Percentiles rank a stretch among this genome's conserved stretches.
These are phyloP conservation scores for Rhopalosiphum maidis DNA, from an alignment of 1,140 invertebrate genomes.

Conservation along the genomic window DNA sequence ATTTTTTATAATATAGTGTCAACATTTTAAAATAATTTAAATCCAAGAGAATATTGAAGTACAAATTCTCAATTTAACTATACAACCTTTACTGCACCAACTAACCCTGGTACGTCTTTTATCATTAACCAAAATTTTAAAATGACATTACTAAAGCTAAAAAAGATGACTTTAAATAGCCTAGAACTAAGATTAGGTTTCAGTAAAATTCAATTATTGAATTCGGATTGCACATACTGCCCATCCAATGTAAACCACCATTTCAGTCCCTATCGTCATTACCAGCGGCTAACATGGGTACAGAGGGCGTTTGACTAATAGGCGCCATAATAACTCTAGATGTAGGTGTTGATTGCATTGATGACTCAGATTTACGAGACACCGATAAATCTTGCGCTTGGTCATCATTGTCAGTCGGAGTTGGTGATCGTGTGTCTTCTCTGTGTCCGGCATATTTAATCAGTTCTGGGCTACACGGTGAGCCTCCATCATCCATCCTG, in stretches of 20 bases:
- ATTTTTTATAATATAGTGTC: conserved; percentile 9
- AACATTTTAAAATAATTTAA: conserved; percentile 34
- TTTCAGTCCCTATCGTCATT: conserved; percentile 58
- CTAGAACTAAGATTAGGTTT: conserved; percentile 46
- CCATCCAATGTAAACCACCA: conserved; percentile 21
- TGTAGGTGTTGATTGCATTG: conserved; percentile 58
- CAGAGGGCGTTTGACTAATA: conserved; percentile 60
- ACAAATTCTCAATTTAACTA: background rate
- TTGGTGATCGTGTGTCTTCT: conserved; percentile 52
- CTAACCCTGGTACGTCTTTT: conserved; percentile 45
- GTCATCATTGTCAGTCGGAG: conserved; percentile 61
- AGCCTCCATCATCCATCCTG: conserved; percentile 60
- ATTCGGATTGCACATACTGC: conserved; percentile 56
- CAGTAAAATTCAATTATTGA: conserved; percentile 52
- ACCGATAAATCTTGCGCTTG: conserved; percentile 67
- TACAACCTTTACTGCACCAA: conserved; percentile 37
- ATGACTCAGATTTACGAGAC: conserved; percentile 61
- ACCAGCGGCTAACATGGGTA: conserved; percentile 60
- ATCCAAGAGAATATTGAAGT: conserved; percentile 17
- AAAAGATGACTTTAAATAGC: conserved; percentile 12
- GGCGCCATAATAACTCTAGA: conserved; percentile 62
- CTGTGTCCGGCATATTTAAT: conserved; percentile 61
- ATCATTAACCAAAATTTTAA: conserved; percentile 14
- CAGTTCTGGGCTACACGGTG: conserved; percentile 62
- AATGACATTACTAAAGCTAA: conserved; percentile 24